Evolutionary conservation across 2,888 invertebrate species (phyloP), one percentile per base, ranked within the genome.

Genomic region (Microdon myrmicae): DNA sequence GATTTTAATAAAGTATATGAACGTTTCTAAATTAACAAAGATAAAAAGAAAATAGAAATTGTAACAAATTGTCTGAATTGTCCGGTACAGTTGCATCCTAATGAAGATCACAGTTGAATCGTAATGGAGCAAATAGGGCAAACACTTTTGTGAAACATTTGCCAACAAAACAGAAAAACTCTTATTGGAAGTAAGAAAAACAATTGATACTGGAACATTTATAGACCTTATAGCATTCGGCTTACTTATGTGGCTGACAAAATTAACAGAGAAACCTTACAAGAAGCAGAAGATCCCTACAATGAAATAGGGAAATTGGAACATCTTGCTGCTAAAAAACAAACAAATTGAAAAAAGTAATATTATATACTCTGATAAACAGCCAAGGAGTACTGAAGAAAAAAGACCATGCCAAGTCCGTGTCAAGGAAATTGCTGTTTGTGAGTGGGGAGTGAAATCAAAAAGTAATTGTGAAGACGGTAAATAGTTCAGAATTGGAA

Each of bases 261-360:
- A 60, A 73, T 73, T 31, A 68, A 73, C 44, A 73, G 72, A 69
- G 69, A 56, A 53, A 38, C 31, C 44, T 73, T 34, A 22, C 68
- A 68, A 37, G 10, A 71, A 12, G 71, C 71, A 19, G 56, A 69
- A 67, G 71, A 74, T 31, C 39, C 75, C 13, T 72, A 67, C 35
- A 74, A 73, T 68, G 71, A 73, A 44, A 43, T 74, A 22, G 66
- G 73, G 37, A 70, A 68, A 59, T 53, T 71, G 8, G 72, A 75
- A 70, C 70, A 73, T n/a, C n/a, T n/a, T n/a, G 32, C 28, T 72
- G 37, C 39, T 37, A 10, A 44, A 51, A 32, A 70, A 64, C 31
- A 70, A 54, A 48, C 48, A 19, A 22, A 56, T 26, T 13, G 37
- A 54, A 54, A 67, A 48, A 37, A 55, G 48, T 34, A 45, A 32